Conservation (phyloP, 2,797 vertebrate genomes). For the Chelon labrosus region DNA sequence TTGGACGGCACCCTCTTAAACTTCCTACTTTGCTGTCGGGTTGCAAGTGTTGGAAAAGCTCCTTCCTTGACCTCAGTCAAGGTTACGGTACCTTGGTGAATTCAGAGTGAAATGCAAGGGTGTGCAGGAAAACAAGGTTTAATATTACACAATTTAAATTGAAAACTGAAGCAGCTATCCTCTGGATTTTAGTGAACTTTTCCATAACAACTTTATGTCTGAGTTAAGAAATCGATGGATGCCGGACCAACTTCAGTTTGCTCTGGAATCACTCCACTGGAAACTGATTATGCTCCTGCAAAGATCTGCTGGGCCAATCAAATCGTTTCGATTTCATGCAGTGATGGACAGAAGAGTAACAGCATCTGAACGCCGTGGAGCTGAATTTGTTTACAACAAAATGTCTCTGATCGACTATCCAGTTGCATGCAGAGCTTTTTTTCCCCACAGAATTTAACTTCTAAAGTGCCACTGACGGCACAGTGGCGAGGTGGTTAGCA, state of each 20-base stretch:
- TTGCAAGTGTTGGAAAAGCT: constrained; percentile 47
- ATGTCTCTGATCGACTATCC: too few relatives aligned
- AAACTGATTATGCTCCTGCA: too few relatives aligned
- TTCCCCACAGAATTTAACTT: neutral
- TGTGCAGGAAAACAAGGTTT: neutral
- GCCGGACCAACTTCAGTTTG: neutral
- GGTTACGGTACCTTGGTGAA: constrained; percentile 41
- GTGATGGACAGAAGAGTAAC: too few relatives aligned
- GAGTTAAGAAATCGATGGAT: constrained; percentile 7
- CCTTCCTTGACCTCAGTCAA: constrained; percentile 59
- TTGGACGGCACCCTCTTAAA: constrained; percentile 72
- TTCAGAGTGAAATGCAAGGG: constrained; percentile 17
- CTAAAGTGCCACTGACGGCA: neutral
- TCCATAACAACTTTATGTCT: neutral
- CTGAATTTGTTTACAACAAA: too few relatives aligned
- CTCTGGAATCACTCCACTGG: too few relatives aligned
- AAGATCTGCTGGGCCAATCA: too few relatives aligned
- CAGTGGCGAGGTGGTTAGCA: too few relatives aligned
- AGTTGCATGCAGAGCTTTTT: neutral
- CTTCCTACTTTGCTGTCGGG: constrained; percentile 74
- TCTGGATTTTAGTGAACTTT: neutral
- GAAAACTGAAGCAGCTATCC: neutral
- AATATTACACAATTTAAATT: neutral
- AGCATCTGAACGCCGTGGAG: too few relatives aligned
- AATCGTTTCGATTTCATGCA: too few relatives aligned